A percentile compares a stretch with the other conserved stretches of the same genome.
phyloP scores from a whole-genome alignment of 2,888 invertebrate species.

The Phytoseiulus persimilis region DNA sequence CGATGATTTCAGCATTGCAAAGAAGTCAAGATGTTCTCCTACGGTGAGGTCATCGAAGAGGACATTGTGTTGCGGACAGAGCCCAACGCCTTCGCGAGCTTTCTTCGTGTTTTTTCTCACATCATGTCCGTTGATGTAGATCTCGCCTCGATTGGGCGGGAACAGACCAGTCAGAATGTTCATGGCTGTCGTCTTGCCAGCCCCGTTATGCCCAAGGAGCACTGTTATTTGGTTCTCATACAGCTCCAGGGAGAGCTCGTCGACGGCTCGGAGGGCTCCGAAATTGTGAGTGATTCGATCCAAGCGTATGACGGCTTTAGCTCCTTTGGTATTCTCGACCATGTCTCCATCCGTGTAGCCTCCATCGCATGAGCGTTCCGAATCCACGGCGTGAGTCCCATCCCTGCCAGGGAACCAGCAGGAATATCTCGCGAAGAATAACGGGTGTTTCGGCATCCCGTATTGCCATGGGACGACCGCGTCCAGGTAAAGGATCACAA shows the following conservation, averaged over 20 bases:
- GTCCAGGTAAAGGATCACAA: conserved; percentile 1
- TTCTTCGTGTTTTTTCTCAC: conserved; percentile 59
- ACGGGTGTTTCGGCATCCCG: not conserved
- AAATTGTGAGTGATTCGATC: conserved; percentile 8
- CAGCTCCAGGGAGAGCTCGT: conserved; percentile 64
- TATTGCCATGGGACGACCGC: conserved; percentile 35
- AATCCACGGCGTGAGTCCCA: not conserved
- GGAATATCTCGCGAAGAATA: not conserved
- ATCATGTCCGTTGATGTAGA: conserved; percentile 64
- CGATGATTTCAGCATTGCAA: conserved; percentile 41
- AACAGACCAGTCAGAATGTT: conserved; percentile 59
- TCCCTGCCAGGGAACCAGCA: not conserved
- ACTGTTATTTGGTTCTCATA: conserved; percentile 76
- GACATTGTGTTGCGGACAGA: conserved; percentile 70
- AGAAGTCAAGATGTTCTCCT: conserved; percentile 61
- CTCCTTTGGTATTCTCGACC: not conserved
- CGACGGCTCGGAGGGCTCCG: conserved; percentile 55
- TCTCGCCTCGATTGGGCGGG: conserved; percentile 62
- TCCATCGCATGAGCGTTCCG: no score
- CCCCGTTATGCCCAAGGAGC: conserved; percentile 77
- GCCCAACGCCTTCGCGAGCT: conserved; percentile 59
- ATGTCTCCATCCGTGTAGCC: not conserved
- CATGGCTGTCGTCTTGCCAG: conserved; percentile 75
- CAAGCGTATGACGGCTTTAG: not conserved
- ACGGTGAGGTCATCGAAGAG: conserved; percentile 74